Conservation (phyloP, 1,140 invertebrate genomes). For the Trachymyrmex cornetzi region DNA sequence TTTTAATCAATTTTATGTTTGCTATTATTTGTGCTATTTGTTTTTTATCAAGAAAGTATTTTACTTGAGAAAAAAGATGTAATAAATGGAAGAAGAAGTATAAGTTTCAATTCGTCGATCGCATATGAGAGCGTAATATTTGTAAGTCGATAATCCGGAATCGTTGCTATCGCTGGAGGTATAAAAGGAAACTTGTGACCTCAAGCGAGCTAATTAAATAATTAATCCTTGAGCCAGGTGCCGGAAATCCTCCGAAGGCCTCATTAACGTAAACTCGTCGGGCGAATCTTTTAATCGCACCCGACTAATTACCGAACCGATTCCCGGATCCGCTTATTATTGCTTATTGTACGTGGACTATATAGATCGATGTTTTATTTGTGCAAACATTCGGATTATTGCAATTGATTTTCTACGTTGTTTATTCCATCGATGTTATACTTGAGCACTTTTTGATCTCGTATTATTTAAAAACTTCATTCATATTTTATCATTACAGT, state of each 20-base stretch:
- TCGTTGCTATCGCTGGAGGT: neutral
- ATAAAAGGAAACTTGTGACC: constrained; percentile 2
- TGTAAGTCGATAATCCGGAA: neutral
- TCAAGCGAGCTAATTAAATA: constrained; percentile 20
- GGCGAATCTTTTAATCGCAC: neutral
- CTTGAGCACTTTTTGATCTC: neutral
- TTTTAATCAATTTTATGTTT: neutral
- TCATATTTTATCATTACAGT: neutral
- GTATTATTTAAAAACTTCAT: constrained; percentile 8
- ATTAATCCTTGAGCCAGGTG: constrained; percentile 17
- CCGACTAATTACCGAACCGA: constrained; percentile 37
- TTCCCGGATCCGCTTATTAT: constrained; percentile 16
- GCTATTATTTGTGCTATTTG: neutral
- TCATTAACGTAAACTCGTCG: constrained; percentile 39
- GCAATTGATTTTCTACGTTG: constrained; percentile 12
- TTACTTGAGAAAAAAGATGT: neutral
- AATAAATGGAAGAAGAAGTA: neutral
- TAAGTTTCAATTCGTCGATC: neutral
- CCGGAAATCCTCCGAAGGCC: neutral
- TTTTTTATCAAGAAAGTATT: neutral
- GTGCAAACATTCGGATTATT: neutral
- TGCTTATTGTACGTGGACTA: neutral
- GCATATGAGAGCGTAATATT: neutral
- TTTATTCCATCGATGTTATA: neutral
- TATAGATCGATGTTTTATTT: constrained; percentile 6